Conservation (phyloP, 2,113 vertebrate genomes). For the Xiphophorus maculatus region DNA sequence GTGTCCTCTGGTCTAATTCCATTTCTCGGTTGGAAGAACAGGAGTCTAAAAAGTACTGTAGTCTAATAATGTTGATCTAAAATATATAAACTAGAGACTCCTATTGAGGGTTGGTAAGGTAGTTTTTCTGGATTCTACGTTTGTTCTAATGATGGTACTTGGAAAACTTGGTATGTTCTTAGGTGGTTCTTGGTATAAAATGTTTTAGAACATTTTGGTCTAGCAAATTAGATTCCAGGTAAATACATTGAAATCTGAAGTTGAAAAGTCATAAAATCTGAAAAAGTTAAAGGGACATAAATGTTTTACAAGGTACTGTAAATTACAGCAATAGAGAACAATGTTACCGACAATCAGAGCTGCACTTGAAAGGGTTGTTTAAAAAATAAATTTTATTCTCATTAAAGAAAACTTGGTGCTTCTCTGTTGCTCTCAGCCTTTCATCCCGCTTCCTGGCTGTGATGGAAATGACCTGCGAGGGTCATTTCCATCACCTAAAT, state of each 20-base stretch:
- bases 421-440: conserved; percentile 23
- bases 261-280: neutral
- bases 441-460: conserved; percentile 19
- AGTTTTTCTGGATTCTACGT: no score
- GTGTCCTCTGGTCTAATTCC: no score
- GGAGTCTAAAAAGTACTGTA: no score
- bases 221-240: no score
- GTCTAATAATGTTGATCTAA: no score
- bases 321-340: neutral
- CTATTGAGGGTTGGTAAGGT: no score
- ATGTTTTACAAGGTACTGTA: neutral
- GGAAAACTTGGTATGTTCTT: neutral
- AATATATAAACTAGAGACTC: no score
- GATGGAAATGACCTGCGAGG: conserved; percentile 68
- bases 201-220: no score
- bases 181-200: neutral
- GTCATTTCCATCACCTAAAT: conserved; percentile 46
- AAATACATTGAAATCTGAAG: neutral
- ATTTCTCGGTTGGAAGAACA: no score
- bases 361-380: neutral
- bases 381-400: neutral
- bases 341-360: neutral
- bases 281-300: neutral
- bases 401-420: conserved; percentile 26
- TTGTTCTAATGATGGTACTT: no score